Evolutionary conservation across 2,113 vertebrate genomes (phyloP), one percentile per base, ranked within the genome.

Genomic region (Mirounga angustirostris): DNA sequence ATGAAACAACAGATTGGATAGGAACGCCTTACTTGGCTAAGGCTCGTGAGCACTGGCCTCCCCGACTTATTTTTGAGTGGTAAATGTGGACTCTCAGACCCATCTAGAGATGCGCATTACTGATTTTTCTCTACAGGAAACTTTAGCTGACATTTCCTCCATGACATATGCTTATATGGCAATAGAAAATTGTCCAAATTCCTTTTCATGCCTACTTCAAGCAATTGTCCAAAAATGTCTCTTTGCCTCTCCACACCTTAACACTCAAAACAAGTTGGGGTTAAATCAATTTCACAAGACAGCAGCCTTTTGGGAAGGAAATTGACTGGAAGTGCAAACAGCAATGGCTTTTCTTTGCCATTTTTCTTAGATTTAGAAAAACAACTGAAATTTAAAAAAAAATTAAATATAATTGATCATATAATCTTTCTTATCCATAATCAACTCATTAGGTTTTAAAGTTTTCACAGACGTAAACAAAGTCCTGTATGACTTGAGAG

Each of bases 261-360:
- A 15, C 54, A 87, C 22, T 76, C 50, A 5, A 80, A 95, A 93
- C 74, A 96, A 90, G 86, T 93, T 69, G 59, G 30, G 82, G 46
- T 97, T 80, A 97, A 97, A 81, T 96, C 89, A 93, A 46, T 96
- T 94, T 95, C 67, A 65, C 80, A 76, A 95, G 83, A 91, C 79
- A 76, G 18, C 19, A 58, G 83, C 26, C 50, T 83, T 33, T 74
- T 85, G 76, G 52, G 69, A 96, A 71, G 24, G 24, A 95, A 94
- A 97, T 50, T 16, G 58, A 81, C 63, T 12, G 40, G 36, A 95
- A 80, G 15, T 59, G 2, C 19, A 87, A 52, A 56, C 50, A 52
- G 46, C n/a, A 96, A 83, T 84, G 11, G 7, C 6, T 83, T 90
- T 82, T 54, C 61, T 19, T 61, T 69, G 30, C 93, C 28, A 24